Evolutionary conservation across 1,140 invertebrate genomes (phyloP), one percentile per base, ranked within the genome.

Genomic region (Achatina immaculata): DNA sequence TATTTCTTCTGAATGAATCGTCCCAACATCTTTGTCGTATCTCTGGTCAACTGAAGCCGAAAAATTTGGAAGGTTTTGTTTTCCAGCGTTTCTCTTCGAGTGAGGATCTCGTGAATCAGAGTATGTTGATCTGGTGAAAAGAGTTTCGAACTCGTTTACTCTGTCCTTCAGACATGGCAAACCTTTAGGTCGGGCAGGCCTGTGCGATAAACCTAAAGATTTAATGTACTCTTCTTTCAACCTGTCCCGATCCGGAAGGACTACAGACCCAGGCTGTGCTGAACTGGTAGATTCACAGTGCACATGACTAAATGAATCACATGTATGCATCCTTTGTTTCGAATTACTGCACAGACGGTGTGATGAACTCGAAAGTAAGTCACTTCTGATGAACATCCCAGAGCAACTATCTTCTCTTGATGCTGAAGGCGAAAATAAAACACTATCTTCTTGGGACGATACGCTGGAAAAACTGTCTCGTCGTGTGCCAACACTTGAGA

Each of bases 171-270:
- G 51, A 31, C n/a, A 28, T 19, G 76, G 76, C 24, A 68, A 4
- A 28, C 40, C 31, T 48, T 68, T 55, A 4, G 62, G 58, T 36
- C 38, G 38, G 2, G 62, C 28, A 43, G 42, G 43, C 21, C 65
- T 36, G 21, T 48, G n/a, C 7, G 21, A 43, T 34, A 78, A 40
- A 16, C 76, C 76, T 19, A 78, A 45, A 1, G 76, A 78, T 16
- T 31, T 58, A 40, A 78, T 78, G 36, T 78, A 78, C 1, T 42
- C 65, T 42, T 68, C 58, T 48, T 78, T 78, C 9, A 78, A 14
- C 36, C 45, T 68, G 14, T 43, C 65, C 6, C 58, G 43, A 38
- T 48, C 62, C 7, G 45, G 24, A 51, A 24, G 9, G 11, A 31
- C 72, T 21, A 34, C 11, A 45, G 34, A n/a, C 24, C 1, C 6